Evolutionary conservation across 2,113 vertebrate genomes (phyloP), one percentile per base, ranked within the genome.

Genomic region (Lampris megalopsis): DNA sequence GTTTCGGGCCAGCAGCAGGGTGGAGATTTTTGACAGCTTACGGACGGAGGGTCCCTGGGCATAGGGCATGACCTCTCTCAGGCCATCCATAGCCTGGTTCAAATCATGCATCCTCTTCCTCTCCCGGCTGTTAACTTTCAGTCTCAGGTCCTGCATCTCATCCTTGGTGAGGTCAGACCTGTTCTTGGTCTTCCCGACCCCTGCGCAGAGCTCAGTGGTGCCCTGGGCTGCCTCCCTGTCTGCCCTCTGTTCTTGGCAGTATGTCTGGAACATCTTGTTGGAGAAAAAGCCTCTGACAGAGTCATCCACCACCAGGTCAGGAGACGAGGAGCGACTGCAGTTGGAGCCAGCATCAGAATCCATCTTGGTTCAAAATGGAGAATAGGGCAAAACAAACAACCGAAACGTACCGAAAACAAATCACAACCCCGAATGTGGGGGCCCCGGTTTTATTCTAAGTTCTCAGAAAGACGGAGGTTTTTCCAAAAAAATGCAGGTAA

Each of bases 21-120:
- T 95, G 75, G 95, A 95, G 85, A 96, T 96, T 63, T 96, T 96
- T 1, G 95, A 96, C 11, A 96, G 91, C 85, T 96, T 95, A 54
- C 95, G 93, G n/a, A 96, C 95, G 0, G 95, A 94, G 1, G 95
- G 94, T 2, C 95, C 95, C 0, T 95, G 94, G 38, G 95, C 93
- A 1, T 95, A 95, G 1, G 95, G 95, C 95, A 96, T 96, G 60
- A 96, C 95, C 75, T 95, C 95, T 35, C 95, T 83, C 66, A 96
- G 94, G 56, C 94, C 94, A 7, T 95, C 95, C 95, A 96, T 95
- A 1, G 95, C 95, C 88, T 94, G 91, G 89, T 96, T 96, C 68
- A 96, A 89, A 73, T 96, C 95, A 1, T 96, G 95, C 95, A 96
- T 96, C 72, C 95, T 92, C 68, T 95, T 95, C 76, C 95, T 91